phyloP scores from a whole-genome alignment of 2,113 vertebrate species.

The Saimiri boliviensis region DNA sequence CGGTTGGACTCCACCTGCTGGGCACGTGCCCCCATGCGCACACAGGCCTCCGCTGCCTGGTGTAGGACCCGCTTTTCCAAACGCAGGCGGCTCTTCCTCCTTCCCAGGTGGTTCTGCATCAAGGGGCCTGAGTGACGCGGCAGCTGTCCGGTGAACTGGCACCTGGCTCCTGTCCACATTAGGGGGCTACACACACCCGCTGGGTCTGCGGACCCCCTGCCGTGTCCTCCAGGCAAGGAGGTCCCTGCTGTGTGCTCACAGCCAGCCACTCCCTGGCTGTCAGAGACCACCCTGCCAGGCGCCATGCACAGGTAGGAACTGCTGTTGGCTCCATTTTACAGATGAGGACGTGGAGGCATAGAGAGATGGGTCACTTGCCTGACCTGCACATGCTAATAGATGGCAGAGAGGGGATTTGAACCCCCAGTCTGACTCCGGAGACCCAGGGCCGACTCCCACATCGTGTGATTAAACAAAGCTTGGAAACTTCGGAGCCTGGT shows the following conservation, averaged over 20 bases:
- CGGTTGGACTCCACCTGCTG: neutral
- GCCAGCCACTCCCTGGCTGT: neutral
- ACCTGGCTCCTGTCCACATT: no score
- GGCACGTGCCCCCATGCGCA: rapidly evolving
- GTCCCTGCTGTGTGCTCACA: neutral
- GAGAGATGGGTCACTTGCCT: neutral
- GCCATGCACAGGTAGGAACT: rapidly evolving
- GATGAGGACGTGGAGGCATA: neutral
- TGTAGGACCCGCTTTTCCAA: no score
- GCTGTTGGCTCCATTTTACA: neutral
- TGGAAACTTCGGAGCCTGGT: rapidly evolving
- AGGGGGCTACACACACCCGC: neutral
- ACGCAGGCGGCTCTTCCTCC: neutral
- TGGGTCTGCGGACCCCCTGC: neutral
- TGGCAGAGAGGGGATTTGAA: neutral
- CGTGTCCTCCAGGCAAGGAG: neutral
- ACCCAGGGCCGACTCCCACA: neutral
- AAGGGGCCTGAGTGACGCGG: neutral
- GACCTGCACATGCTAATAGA: rapidly evolving
- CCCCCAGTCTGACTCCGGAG: neutral
- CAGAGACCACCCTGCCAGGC: neutral
- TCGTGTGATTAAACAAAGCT: neutral
- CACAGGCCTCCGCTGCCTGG: no score
- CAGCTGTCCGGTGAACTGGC: neutral
- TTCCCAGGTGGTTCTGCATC: neutral